Evolutionary conservation across 2,797 vertebrate species (phyloP), one percentile per base, ranked within the genome.

Genomic region (Dallia pectoralis): DNA sequence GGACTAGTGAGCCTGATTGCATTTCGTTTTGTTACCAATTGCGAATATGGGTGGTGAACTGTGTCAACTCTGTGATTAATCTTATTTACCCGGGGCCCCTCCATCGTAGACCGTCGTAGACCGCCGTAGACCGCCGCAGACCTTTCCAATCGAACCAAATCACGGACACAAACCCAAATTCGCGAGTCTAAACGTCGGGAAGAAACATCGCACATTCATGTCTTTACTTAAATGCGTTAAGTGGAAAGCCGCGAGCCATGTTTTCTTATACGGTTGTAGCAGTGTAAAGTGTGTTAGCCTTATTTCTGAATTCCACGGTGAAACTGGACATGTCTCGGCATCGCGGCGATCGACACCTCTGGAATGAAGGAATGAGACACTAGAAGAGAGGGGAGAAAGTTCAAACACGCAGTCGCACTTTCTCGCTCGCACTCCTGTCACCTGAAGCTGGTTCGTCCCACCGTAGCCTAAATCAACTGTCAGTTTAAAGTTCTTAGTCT

Each of bases 371-470:
- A 61, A 30, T 18, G 18, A 33, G 69, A 36, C 11, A 71, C 67
- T 68, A 62, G 74, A 75, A 75, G 62, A 14, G 59, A 29, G 22
- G 30, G 70, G 73, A 25, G 14, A 51, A 29, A 53, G 67, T 16
- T 61, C 61, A 36, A 47, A 73, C 9, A 49, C 40, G 22, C 53
- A 56, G 2, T 27, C 59, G 4, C 59, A 6, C 29, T 16, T 22
- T 4, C n/a, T 53, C 51, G n/a, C n/a, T 11, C 49, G 6, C 49
- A 1, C 51, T 56, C 51, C 1, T 22, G 19, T 53, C 51, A 3
- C 51, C n/a, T n/a, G n/a, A 8, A 53, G 49, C 7, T 7, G 4
- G 19, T 18, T 53, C 19, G 22, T 19, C 51, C 51, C 51, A 53
- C 9, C 19, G 2, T 6, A 53, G 51, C n/a, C 53, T 56, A 25